Conservation (phyloP, 2,797 vertebrate genomes). For the Falco cherrug region DNA sequence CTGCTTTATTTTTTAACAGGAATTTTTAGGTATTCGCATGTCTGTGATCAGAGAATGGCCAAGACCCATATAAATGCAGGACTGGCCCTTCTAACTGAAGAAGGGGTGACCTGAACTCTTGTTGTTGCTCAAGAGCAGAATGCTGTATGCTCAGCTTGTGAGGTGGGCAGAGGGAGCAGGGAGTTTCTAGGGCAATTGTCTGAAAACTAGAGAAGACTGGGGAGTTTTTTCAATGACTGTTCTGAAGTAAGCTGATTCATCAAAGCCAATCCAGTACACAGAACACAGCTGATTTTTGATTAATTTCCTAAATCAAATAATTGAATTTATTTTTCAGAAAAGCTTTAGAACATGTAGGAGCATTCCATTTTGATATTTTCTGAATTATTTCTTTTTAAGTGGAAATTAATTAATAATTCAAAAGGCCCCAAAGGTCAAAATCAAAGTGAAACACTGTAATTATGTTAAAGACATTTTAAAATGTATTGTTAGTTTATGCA, state of each 20-base stretch:
- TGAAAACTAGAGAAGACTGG: background rate
- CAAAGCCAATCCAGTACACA: background rate
- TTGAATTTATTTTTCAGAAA: background rate
- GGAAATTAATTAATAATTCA: slow-evolving; percentile 27
- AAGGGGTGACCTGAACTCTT: background rate
- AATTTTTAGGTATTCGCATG: background rate
- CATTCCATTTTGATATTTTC: background rate
- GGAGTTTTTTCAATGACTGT: background rate
- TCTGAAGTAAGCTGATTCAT: background rate
- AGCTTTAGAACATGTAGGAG: background rate
- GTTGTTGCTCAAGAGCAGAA: background rate
- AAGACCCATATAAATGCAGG: background rate
- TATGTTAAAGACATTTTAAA: background rate
- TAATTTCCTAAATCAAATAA: background rate
- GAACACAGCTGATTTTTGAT: background rate
- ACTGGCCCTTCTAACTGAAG: background rate
- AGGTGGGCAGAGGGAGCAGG: background rate
- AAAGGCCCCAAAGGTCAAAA: background rate
- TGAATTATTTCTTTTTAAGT: slow-evolving; percentile 5
- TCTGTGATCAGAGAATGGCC: background rate
- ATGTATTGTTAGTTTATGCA: background rate
- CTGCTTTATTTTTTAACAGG: background rate
- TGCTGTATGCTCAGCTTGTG: background rate
- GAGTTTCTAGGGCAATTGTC: background rate
- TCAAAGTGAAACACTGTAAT: background rate